These are phyloP conservation scores for Drosophila ohnishii DNA, from an alignment of 1,140 invertebrate genomes.

Conservation along the genomic window DNA sequence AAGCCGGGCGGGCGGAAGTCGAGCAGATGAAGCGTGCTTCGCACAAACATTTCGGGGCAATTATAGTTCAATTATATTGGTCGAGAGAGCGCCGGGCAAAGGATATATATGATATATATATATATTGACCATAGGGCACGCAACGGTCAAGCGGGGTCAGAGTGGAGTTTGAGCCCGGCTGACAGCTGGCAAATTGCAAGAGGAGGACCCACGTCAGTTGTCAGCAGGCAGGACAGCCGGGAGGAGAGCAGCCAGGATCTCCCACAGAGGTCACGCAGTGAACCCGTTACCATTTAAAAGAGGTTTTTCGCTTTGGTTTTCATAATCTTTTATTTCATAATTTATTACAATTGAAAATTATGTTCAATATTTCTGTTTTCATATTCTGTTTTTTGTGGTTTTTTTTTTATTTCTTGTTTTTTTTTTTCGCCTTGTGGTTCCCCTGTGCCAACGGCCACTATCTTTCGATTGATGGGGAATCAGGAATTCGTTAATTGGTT, in stretches of 20 bases:
- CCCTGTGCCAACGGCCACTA: slow-evolving; percentile 7
- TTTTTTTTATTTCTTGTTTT: neutral
- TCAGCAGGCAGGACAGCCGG: slow-evolving; percentile 42
- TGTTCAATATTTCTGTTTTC: slow-evolving; percentile 71
- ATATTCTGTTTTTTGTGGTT: slow-evolving; percentile 40
- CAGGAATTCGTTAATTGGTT: slow-evolving; percentile 56
- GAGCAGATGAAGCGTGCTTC: slow-evolving; percentile 63
- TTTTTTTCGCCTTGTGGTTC: slow-evolving; percentile 18
- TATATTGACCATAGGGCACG: slow-evolving; percentile 25
- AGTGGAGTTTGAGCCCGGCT: slow-evolving; percentile 51
- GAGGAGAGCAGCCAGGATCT: slow-evolving; percentile 35
- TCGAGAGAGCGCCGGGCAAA: slow-evolving; percentile 24
- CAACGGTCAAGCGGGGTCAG: slow-evolving; percentile 36
- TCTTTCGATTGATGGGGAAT: slow-evolving; percentile 29
- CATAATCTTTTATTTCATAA: slow-evolving; percentile 80
- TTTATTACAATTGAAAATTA: slow-evolving; percentile 81
- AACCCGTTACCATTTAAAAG: slow-evolving; percentile 35
- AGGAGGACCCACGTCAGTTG: slow-evolving; percentile 66
- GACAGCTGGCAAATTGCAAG: slow-evolving; percentile 66
- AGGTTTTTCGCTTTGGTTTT: slow-evolving; percentile 47
- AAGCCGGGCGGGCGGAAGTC: slow-evolving; percentile 35
- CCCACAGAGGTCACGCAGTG: slow-evolving; percentile 28
- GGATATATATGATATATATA: slow-evolving; percentile 6
- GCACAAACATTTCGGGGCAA: slow-evolving; percentile 60
- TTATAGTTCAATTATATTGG: slow-evolving; percentile 78